Evolutionary conservation across 2,888 invertebrate species (phyloP).

Genomic region (Calephelis perditalis): DNA sequence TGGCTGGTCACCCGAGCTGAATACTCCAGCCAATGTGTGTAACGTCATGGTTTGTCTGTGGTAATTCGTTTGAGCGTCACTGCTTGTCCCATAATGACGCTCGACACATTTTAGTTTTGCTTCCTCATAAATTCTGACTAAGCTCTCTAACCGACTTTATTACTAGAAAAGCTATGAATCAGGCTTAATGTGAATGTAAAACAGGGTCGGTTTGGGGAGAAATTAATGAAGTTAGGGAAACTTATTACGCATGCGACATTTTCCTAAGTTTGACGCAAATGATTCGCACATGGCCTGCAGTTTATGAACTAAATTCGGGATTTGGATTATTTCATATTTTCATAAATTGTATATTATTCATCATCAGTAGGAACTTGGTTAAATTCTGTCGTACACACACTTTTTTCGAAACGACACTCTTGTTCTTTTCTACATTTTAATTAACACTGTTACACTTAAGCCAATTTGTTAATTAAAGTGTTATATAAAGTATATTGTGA

Average conservation of each 20-base stretch:
- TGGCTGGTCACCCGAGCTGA: too few relatives aligned
- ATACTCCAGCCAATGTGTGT: too few relatives aligned
- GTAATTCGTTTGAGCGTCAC: not conserved
- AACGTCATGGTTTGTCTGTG: not conserved
- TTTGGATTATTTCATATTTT: too few relatives aligned
- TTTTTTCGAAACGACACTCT: too few relatives aligned
- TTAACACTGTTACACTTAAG: too few relatives aligned
- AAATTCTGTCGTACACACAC: too few relatives aligned
- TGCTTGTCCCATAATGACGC: not conserved
- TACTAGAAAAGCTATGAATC: not conserved
- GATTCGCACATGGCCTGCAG: not conserved
- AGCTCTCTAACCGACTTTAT: constrained; percentile 4
- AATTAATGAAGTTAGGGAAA: not conserved
- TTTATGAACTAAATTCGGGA: too few relatives aligned
- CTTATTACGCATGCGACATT: constrained; percentile 1
- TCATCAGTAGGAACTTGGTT: too few relatives aligned
- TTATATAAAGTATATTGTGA: too few relatives aligned
- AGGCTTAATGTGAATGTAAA: constrained; percentile 3
- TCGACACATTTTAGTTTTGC: not conserved
- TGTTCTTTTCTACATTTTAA: too few relatives aligned
- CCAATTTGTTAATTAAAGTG: too few relatives aligned
- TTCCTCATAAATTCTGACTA: constrained; percentile 10
- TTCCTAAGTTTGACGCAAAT: not conserved
- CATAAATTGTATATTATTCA: too few relatives aligned
- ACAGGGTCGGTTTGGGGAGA: constrained; percentile 2